Conservation (phyloP, 2,797 vertebrate genomes). For the Pseudochromis fuscus region DNA sequence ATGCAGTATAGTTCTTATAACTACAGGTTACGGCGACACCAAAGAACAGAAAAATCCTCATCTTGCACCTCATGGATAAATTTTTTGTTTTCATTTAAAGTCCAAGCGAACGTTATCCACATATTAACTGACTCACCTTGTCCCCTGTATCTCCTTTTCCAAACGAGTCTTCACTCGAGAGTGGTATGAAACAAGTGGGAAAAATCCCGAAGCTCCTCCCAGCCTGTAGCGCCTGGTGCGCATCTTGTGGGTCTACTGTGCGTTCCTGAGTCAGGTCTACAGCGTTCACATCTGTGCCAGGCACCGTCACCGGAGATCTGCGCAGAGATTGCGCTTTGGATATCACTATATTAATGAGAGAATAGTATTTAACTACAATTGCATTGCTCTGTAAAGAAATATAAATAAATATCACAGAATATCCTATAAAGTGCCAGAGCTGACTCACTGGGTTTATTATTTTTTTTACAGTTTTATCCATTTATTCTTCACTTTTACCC, state of each 20-base stretch:
- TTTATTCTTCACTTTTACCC: slow-evolving; percentile 11
- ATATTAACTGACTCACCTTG: slow-evolving; percentile 74
- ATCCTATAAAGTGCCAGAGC: neutral
- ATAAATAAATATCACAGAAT: neutral
- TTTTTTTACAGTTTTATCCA: neutral
- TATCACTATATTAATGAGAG: neutral
- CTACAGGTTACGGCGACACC: slow-evolving; percentile 36
- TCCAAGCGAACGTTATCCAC: slow-evolving; percentile 2
- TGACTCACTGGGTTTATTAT: neutral
- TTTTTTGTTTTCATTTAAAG: slow-evolving; percentile 5
- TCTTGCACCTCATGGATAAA: neutral
- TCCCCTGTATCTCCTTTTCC: slow-evolving; percentile 55
- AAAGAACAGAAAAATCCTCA: neutral
- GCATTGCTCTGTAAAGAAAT: neutral
- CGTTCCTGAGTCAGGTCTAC: slow-evolving; percentile 55
- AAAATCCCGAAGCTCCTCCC: slow-evolving; percentile 78
- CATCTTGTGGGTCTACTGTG: slow-evolving; percentile 69
- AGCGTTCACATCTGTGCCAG: slow-evolving; percentile 46
- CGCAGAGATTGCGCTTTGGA: slow-evolving; percentile 14
- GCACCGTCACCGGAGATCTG: slow-evolving; percentile 30
- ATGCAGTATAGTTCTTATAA: slow-evolving; percentile 25
- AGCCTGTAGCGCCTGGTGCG: slow-evolving; percentile 59
- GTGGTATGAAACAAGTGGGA: slow-evolving; percentile 62
- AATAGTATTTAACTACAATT: neutral
- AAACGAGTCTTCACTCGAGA: slow-evolving; percentile 61